Base-by-base conservation (phyloP, 2,888 invertebrate genomes). In the Leptinotarsa tumamoca region DNA sequence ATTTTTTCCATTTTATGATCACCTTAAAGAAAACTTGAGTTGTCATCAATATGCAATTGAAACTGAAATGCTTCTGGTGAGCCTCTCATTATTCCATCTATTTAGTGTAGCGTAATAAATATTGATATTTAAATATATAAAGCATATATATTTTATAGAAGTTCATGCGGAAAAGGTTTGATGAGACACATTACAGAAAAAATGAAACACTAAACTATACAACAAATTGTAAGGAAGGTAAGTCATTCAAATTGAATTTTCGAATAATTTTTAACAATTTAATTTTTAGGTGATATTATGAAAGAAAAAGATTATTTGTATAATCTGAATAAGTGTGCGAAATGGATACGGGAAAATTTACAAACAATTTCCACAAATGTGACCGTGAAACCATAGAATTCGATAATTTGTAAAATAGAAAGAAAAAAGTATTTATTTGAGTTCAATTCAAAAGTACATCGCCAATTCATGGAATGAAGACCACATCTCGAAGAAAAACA, bases 11-110 rank as follows among this genome's bases (percentile, higher is more conserved):
- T 73, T 78, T 27, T 69, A 75, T 33, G 70, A 75, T 51, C 71
- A 78, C 23, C 58, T 78, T 4, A 73, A 63, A 58, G 71, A 75
- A 43, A 71, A 72, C 68, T 71, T 78, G 15, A 50, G 10, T 15
- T 78, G 78, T 43, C 21, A 69, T 18, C 43, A 75, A 23, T 52
- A 72, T 33, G 51, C 49, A 5, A 14, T 71, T 15, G 78, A 75
- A 69, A 23, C 52, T 3, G 51, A 50, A 23, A n/a, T 75, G 21
- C 75, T 78, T 23, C 66, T 43, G 78, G 78, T 78, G 49, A 78
- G 50, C 51, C 17, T 68, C 21, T 52, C 21, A 49, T n/a, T 43
- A 43, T 43, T 43, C 43, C 43, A 58, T 23, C 17, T 27, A 18
- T 15, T 68, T 33, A 63, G 7, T 33, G n/a, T 15, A 5, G 18